These are phyloP conservation scores for Eurypyga helias DNA, from an alignment of 2,113 vertebrate species.

Conservation along the genomic window DNA sequence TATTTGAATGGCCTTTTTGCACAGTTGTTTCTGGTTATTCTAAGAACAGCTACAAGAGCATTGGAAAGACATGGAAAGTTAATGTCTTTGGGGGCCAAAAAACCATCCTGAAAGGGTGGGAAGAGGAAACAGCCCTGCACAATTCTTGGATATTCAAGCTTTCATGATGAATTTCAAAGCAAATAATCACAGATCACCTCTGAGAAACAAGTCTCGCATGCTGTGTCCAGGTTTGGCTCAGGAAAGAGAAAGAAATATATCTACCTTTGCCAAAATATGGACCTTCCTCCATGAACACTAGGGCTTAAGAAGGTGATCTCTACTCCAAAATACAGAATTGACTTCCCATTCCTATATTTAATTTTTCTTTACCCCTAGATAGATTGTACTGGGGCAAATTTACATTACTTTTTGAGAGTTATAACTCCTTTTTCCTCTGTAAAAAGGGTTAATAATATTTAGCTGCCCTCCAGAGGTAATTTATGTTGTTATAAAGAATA, in stretches of 20 bases:
- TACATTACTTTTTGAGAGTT: not conserved
- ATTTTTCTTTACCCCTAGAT: not conserved
- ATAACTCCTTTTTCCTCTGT: not conserved
- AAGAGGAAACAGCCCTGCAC: not conserved
- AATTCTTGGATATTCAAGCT: not conserved
- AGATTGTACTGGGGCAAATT: not conserved
- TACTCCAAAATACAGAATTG: not conserved
- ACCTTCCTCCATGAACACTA: not conserved
- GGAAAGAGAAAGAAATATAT: not conserved
- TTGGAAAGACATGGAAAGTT: not conserved
- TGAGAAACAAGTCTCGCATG: not conserved
- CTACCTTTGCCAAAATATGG: not conserved
- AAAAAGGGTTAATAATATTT: not conserved
- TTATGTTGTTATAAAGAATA: not conserved
- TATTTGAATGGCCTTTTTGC: not conserved
- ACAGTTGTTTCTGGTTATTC: not conserved
- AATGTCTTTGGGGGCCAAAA: not conserved
- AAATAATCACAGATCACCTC: not conserved
- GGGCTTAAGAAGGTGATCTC: not conserved
- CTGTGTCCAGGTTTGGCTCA: not conserved
- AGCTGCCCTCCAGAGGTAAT: not conserved
- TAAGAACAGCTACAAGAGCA: not conserved
- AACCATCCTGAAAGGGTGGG: rapidly evolving
- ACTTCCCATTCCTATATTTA: not conserved
- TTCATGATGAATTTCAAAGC: not conserved